A percentile compares a stretch with the other conserved stretches of the same genome.
Conservation (phyloP, 1,140 invertebrate genomes). For the Aplysia californica region DNA sequence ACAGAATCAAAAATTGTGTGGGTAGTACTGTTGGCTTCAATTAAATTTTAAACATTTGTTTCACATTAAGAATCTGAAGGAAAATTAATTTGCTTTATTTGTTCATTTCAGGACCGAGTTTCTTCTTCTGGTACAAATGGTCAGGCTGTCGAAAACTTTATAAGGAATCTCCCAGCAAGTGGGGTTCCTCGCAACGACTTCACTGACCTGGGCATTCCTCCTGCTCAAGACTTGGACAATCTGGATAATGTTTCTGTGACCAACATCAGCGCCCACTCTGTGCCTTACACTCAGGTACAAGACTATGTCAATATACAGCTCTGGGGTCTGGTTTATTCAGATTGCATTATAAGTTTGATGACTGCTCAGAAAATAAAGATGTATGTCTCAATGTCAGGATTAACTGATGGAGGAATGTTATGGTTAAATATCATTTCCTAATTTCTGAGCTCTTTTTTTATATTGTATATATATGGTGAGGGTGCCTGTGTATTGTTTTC, state of each 20-base stretch:
- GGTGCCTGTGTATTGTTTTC: too few species aligned
- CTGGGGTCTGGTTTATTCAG: too few species aligned
- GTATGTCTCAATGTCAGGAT: too few species aligned
- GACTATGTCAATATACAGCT: too few species aligned
- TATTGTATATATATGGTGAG: too few species aligned
- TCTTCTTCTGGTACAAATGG: conserved; percentile 42
- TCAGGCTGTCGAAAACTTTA: conserved; percentile 51
- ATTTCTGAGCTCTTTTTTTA: too few species aligned
- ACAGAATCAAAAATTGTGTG: too few species aligned
- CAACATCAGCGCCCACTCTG: conserved; percentile 58
- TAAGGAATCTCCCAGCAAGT: conserved; percentile 44
- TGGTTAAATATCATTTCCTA: too few species aligned
- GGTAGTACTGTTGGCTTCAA: too few species aligned
- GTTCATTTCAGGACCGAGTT: conserved; percentile 22
- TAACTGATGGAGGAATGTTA: too few species aligned
- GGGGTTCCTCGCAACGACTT: conserved; percentile 60
- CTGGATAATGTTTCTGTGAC: conserved; percentile 61
- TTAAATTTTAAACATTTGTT: not conserved
- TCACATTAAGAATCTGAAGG: not conserved
- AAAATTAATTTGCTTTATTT: not conserved
- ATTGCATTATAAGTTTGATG: too few species aligned
- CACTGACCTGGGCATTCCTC: conserved; percentile 56
- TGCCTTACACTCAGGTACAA: conserved; percentile 61
- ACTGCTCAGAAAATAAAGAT: too few species aligned
- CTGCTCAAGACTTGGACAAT: conserved; percentile 36